phyloP scores from a whole-genome alignment of 2,797 vertebrate genomes.

The Calcarius lapponicus region DNA sequence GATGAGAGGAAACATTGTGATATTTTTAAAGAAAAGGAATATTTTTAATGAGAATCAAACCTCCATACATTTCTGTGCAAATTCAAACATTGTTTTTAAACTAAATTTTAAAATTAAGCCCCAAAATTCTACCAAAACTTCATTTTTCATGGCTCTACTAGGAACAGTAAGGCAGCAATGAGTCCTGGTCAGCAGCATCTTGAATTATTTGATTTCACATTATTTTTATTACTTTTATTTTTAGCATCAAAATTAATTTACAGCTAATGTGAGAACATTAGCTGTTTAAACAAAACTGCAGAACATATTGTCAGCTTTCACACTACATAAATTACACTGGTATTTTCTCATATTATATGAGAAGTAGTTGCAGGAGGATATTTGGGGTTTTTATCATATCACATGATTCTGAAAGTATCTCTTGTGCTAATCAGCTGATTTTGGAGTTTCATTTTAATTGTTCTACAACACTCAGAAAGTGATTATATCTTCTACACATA shows the following conservation, averaged over 20 bases:
- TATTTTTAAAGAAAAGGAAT: not conserved
- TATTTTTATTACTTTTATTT: constrained; percentile 21
- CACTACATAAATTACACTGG: constrained; percentile 31
- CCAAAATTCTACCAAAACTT: not conserved
- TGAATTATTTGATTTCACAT: not conserved
- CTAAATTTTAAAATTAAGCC: not conserved
- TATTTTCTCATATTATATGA: not conserved
- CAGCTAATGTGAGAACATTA: constrained; percentile 21
- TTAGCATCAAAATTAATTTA: not conserved
- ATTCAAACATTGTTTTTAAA: not conserved
- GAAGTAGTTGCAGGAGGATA: not conserved
- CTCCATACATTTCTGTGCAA: not conserved
- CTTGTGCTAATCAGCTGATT: not conserved
- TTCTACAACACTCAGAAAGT: not conserved
- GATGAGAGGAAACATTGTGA: not conserved
- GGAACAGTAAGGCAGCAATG: not conserved
- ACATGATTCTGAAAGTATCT: not conserved
- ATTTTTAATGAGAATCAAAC: not conserved
- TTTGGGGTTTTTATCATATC: not conserved
- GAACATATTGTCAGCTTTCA: constrained; percentile 53
- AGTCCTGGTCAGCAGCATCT: not conserved
- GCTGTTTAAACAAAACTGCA: constrained; percentile 33
- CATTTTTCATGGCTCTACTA: not conserved
- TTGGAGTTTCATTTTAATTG: not conserved
- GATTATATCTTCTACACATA: not conserved